A percentile compares a stretch with the other conserved stretches of the same genome.
Evolutionary conservation across 2,113 vertebrate species (phyloP).

Genomic region (Herpetotheres cachinnans): DNA sequence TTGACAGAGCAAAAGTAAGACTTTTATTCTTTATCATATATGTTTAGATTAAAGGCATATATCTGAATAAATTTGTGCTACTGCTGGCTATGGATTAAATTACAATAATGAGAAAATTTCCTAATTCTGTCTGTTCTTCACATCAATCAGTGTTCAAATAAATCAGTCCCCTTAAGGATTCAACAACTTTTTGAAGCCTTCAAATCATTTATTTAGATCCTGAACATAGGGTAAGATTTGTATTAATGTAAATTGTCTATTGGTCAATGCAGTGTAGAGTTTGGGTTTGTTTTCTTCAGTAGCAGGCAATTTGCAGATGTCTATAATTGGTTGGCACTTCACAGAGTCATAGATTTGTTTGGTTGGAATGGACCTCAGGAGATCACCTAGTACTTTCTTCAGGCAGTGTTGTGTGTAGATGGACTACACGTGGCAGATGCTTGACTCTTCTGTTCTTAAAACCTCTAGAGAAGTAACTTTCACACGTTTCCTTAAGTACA

Average conservation of each 20-base stretch:
- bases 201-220: neutral
- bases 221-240: neutral
- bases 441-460: neutral
- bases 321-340: neutral
- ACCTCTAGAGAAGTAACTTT: neutral
- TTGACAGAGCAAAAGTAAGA: neutral
- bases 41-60: neutral
- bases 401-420: neutral
- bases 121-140: neutral
- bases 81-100: neutral
- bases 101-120: neutral
- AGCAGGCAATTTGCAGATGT: neutral
- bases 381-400: neutral
- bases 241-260: neutral
- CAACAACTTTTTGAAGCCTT: neutral
- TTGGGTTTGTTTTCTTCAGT: neutral
- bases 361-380: neutral
- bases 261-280: neutral
- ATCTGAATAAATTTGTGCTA: neutral
- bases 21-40: neutral
- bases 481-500: neutral
- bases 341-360: neutral
- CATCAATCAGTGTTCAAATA: neutral
- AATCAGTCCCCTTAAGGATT: neutral
- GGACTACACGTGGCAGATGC: neutral